phyloP scores from a whole-genome alignment of 2,113 vertebrate genomes.

The Orthochromis malagaraziensis region DNA sequence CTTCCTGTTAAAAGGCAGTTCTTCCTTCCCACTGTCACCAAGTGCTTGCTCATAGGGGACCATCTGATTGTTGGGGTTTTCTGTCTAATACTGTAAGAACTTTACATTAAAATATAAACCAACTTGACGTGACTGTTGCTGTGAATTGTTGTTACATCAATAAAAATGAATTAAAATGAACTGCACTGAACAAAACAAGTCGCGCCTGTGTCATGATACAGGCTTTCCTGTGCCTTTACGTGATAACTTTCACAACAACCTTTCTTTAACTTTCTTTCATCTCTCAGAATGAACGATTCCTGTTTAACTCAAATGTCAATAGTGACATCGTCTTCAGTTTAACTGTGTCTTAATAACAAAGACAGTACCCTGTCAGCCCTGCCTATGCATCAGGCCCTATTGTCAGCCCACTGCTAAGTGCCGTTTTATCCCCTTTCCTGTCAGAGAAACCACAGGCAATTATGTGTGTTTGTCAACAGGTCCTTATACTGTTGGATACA shows the following conservation, averaged over 20 bases:
- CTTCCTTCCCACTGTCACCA: neutral
- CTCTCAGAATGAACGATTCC: neutral
- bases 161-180: neutral
- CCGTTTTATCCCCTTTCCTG: neutral
- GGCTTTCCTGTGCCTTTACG: neutral
- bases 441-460: conserved; percentile 1
- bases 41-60: neutral
- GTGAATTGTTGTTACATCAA: neutral
- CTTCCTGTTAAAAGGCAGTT: neutral
- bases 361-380: neutral
- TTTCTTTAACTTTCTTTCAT: neutral
- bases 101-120: neutral
- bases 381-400: neutral
- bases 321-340: neutral
- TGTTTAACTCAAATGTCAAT: neutral
- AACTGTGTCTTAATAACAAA: neutral
- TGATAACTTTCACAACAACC: neutral
- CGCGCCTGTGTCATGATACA: neutral
- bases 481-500: neutral
- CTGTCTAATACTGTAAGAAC: fast-evolving
- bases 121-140: neutral
- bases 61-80: neutral
- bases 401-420: neutral
- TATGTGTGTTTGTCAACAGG: neutral
- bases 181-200: neutral